Base-by-base conservation (phyloP, 35 echinoderm and acorn worm species). In the Apostichopus californicus region DNA sequence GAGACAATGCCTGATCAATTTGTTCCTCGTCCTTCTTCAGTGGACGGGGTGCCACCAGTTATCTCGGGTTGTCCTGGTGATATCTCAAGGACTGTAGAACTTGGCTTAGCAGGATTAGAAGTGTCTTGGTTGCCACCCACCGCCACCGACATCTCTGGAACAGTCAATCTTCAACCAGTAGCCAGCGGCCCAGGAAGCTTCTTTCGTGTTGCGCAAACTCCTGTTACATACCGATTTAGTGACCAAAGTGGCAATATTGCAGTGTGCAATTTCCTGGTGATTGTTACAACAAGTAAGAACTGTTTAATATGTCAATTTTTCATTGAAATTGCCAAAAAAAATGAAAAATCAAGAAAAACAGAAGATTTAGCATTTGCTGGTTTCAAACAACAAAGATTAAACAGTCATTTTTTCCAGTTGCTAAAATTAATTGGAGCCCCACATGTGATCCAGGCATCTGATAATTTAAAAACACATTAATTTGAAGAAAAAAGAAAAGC, bases 71-170 rank as follows among this genome's bases (percentile, higher is more conserved):
- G 94, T 73, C 96, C 96, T 6, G 8, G 52, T 70, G 92, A 98
- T 73, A 94, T 98, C 17, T 92, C 77, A 8, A 55, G 53, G 59
- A 89, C 58, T 70, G 66, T 90, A 15, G 77, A 93, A 57, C 82
- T 94, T 20, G 92, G 92, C 24, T 21, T 55, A 18, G 26, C 87
- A 21, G 87, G 87, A 63, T 80, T 55, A 2, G 46, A 64, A 57
- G 82, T 96, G 54, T 80, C 83, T 6, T 96, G 92, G 88, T 5
- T 73, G 21, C 78, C 21, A 61, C 95, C 92, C 3, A 91, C 92
- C 6, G 94, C 94, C 4, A 57, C 79, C 11, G 94, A 95, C 88
- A 86, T 90, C 53, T 96, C 95, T 52, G 93, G 93, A 53, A 85
- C 55, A 17, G 87, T 57, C 22, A 84, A 57, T 54, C 14, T 80